Base-by-base conservation (phyloP, 1,140 invertebrate genomes). In the Calephelis nemesis region DNA sequence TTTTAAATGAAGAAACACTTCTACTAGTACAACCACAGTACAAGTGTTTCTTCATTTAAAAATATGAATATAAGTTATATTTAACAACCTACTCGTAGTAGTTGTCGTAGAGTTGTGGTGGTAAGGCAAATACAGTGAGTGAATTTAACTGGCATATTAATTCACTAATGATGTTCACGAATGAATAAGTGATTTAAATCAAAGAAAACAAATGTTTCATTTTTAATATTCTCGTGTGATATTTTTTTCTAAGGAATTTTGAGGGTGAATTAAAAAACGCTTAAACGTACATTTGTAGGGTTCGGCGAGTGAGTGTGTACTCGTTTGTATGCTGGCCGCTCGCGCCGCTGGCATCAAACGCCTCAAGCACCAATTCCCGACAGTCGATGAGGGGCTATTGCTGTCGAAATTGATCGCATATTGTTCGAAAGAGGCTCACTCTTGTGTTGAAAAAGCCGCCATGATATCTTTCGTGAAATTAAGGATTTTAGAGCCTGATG, bases 381-480 rank as follows among this genome's bases (percentile, higher is more conserved):
- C 97, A 74, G 95, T 98, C 13, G 98, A 99, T 86, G 99, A 99
- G 87, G 98, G 98, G 0, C 94, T 97, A 39, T 92, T 99, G 52
- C 93, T 99, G 30, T 98, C 98, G 11, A 99, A 99, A 92, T 93
- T 99, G 47, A 99, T 99, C 93, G 98, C 98, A 8, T 97, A 97
- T 80, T 97, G 96, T 90, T 97, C 95, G 50, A 96, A 97, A 81
- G 97, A 99, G 93, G 97, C 98, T 39, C 99, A 99, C 90, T 99
- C 98, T n/a, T 99, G 98, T 85, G 98, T 99, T 8, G 99, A 99
- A 92, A 99, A 99, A 88, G 98, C 98, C 11, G 99, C 98, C 0
- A 99, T 99, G 98, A 99, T 99, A 75, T 96, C 96, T 74, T 98
- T 99, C 83, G 98, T 99, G 0, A 99, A 99, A 86, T 92, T 99